Base-by-base conservation (phyloP, 1,140 invertebrate genomes). In the Penaeus chinensis region DNA sequence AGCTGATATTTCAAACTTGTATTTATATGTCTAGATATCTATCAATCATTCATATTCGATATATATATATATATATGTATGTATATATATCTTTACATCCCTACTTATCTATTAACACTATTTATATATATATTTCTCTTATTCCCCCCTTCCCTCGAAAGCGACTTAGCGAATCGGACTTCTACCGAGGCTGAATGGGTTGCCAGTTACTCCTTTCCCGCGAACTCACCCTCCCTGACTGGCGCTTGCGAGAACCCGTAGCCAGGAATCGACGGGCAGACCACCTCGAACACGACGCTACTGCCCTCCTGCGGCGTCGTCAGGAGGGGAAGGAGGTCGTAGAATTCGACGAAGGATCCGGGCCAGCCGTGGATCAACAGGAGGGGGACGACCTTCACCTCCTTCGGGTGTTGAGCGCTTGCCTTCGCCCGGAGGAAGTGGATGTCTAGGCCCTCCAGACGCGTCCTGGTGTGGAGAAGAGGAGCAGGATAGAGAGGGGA, bases 341-440 rank as follows among this genome's bases (percentile, higher is more conserved):
- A 96, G 91, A 98, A 98, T 92, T 98, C 97, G 18, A 95, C 93
- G 4, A 98, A 93, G 0, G 96, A 96, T 1, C 96, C 97, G 4
- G 97, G 97, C 97, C 97, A 99, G 22, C 97, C 97, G 91, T 98
- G 97, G 8, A 97, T 90, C 2, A 98, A 37, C 0, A 98, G 91
- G 32, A 97, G 71, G 0, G 96, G 96, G 5, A 95, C 89, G 0
- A 94, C 84, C 74, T 93, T 93, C 91, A 91, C 91, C 24, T 86
- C 88, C 32, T 88, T 90, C 16, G 74, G 66, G 24, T 60, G 18
- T 16, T 69, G 11, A 18, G 61, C 18, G 32, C 79, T 86, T 4
- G 95, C 94, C 86, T 94, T 94, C 0, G 94, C 93, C 88, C 95
- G 95, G 27, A 96, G 93, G 90, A 94, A 96, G 82, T 97, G 96